phyloP scores from a whole-genome alignment of 2,113 vertebrate genomes.

The Eudyptes chrysolophus region DNA sequence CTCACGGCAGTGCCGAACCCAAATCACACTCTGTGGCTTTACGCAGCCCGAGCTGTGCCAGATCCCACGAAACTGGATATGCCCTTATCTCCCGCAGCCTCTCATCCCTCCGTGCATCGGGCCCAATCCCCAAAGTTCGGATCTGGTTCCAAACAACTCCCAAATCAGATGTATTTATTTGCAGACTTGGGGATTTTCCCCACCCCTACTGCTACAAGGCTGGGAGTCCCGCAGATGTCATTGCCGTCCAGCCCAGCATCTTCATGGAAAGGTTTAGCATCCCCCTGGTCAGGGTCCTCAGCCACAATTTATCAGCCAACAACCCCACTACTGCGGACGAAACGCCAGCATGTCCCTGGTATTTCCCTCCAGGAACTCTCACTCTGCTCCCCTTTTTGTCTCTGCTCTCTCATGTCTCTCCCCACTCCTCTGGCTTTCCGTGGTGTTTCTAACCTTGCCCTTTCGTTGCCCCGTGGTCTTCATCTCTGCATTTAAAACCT shows the following conservation, averaged over 20 bases:
- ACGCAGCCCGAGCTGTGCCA: not conserved
- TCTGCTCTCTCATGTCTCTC: no score
- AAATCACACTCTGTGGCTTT: not conserved
- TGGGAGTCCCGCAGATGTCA: not conserved
- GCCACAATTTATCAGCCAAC: not conserved
- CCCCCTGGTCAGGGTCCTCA: not conserved
- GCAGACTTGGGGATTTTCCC: not conserved
- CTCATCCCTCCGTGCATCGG: rapidly evolving
- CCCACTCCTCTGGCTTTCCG: rapidly evolving
- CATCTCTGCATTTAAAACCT: not conserved
- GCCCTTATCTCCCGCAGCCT: not conserved
- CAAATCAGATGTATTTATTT: not conserved
- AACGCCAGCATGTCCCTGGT: not conserved
- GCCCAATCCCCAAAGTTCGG: not conserved
- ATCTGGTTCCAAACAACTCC: not conserved
- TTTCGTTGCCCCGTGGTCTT: not conserved
- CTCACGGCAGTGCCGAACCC: not conserved
- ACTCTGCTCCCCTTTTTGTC: not conserved
- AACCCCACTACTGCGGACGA: rapidly evolving
- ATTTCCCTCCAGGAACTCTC: not conserved
- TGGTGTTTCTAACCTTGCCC: not conserved
- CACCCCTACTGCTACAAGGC: rapidly evolving
- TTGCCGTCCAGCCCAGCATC: not conserved
- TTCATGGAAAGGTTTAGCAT: rapidly evolving
- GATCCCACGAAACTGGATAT: not conserved